These are phyloP conservation scores for Pocillopora grandis DNA, from an alignment of 92 coral and sea anemone species.

Conservation along the genomic window DNA sequence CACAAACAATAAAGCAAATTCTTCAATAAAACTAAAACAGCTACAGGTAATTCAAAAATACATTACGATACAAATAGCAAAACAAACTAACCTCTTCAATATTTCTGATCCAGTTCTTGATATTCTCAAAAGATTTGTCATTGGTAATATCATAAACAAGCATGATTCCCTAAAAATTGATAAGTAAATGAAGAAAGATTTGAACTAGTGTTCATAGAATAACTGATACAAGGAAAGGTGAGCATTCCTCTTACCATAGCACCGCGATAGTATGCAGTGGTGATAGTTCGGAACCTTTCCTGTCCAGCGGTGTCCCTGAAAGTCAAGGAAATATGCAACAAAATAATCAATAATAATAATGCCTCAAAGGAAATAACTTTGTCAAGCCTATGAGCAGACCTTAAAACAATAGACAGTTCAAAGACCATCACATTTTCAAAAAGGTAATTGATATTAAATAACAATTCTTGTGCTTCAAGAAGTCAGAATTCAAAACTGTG, in stretches of 20 bases:
- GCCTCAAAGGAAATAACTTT: too few species aligned
- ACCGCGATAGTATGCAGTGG: slow-evolving; percentile 99
- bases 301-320: slow-evolving; percentile 99
- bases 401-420: too few species aligned
- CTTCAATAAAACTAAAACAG: too few species aligned
- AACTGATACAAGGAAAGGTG: neutral
- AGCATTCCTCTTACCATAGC: slow-evolving; percentile 70
- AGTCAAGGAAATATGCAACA: neutral
- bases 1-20: neutral
- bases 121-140: slow-evolving; percentile 95
- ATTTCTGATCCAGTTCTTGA: slow-evolving; percentile 97
- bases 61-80: neutral
- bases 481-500: too few species aligned
- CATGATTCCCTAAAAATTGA: slow-evolving; percentile 79
- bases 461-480: too few species aligned
- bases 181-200: neutral
- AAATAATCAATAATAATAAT: neutral
- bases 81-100: slow-evolving; percentile 84
- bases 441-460: too few species aligned
- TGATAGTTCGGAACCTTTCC: slow-evolving; percentile 97
- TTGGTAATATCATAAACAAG: slow-evolving; percentile 98
- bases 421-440: too few species aligned
- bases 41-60: neutral
- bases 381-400: too few species aligned
- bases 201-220: neutral